A percentile compares a stretch with the other conserved stretches of the same genome.
phyloP scores from a whole-genome alignment of 2,113 vertebrate species.

The Nansenia antarctica region DNA sequence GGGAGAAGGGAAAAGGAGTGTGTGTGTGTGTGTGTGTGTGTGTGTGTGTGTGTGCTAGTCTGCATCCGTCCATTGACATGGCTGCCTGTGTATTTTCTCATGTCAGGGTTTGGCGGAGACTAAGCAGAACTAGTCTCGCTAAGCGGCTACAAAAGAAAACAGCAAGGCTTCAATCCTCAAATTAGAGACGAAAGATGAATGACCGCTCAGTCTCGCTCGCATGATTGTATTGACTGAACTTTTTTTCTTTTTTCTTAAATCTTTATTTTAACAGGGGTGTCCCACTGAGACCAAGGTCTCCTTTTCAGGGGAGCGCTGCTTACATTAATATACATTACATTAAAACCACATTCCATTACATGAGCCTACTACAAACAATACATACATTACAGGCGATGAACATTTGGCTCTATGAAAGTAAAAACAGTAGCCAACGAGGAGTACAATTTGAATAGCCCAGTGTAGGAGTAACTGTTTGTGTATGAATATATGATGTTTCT shows the following conservation, averaged over 20 bases:
- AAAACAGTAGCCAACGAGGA: conserved; percentile 27
- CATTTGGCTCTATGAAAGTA: conserved; percentile 31
- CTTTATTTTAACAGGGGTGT: no score
- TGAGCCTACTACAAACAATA: no score
- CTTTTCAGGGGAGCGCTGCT: no score
- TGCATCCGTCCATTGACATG: conserved; percentile 14
- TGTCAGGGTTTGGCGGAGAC: conserved; percentile 39
- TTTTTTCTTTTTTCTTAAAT: no score
- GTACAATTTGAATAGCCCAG: not conserved
- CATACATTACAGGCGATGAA: no score
- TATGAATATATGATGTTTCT: not conserved
- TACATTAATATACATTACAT: no score
- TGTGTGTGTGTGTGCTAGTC: not conserved
- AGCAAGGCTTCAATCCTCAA: conserved; percentile 16
- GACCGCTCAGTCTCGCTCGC: conserved; percentile 13
- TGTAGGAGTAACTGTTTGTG: not conserved
- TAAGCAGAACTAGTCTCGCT: conserved; percentile 23
- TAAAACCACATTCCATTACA: no score
- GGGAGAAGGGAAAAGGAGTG: conserved; percentile 4
- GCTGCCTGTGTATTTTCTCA: conserved; percentile 40
- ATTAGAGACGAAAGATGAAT: conserved; percentile 23
- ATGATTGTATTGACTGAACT: conserved; percentile 31
- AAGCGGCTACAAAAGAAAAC: conserved; percentile 12
- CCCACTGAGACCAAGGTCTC: no score
- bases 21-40: not conserved